Evolutionary conservation across 2,797 vertebrate genomes (phyloP).

Genomic region (Acestrorhynchus altus): DNA sequence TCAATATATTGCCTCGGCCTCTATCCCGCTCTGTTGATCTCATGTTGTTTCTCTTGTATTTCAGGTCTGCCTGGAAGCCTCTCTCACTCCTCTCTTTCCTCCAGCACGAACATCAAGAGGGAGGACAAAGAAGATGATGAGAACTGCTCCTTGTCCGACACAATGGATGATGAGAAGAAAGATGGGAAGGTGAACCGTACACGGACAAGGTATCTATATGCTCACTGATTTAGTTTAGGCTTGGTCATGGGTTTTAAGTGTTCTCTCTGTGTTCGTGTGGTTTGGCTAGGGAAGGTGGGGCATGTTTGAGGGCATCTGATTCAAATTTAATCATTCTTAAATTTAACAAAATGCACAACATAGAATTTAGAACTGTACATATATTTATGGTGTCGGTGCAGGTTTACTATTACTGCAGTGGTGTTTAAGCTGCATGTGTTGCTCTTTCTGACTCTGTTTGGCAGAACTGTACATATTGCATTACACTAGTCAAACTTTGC

Average conservation of each 20-base stretch:
- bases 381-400: neutral
- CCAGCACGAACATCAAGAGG: constrained; percentile 84
- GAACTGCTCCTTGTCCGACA: constrained; percentile 84
- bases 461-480: neutral
- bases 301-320: neutral
- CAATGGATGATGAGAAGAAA: constrained; percentile 93
- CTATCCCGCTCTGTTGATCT: neutral
- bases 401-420: neutral
- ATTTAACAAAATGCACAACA: neutral
- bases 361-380: too few species aligned
- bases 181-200: constrained; percentile 83
- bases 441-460: neutral
- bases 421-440: neutral
- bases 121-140: constrained; percentile 95
- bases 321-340: neutral
- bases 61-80: constrained; percentile 76
- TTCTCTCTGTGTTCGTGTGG: neutral
- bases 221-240: too few species aligned
- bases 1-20: neutral
- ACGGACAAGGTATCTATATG: constrained; percentile 71
- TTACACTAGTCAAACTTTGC: neutral
- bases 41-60: neutral
- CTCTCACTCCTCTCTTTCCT: constrained; percentile 73
- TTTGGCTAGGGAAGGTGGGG: neutral
- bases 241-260: neutral